phyloP scores from a whole-genome alignment of 2,113 vertebrate genomes.

The Turnix velox region DNA sequence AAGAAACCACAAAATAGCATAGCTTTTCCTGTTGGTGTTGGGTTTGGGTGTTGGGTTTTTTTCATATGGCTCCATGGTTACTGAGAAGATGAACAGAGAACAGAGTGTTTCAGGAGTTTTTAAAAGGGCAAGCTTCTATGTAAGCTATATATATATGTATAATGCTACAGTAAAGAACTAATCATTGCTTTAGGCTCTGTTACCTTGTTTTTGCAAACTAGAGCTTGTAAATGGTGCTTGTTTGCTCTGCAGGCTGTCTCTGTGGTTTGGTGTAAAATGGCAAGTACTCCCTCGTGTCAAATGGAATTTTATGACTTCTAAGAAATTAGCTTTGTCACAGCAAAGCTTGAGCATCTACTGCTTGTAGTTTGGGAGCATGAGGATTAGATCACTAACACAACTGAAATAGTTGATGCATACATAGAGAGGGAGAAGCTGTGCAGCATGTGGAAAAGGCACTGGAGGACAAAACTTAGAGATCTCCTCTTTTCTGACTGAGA shows the following conservation, averaged over 20 bases:
- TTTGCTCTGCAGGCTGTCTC: neutral
- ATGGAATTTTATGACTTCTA: neutral
- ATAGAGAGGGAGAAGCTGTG: neutral
- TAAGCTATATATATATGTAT: too few species aligned
- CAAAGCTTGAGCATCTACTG: neutral
- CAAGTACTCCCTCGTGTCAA: neutral
- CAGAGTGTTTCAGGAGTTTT: neutral
- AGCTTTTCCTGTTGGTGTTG: neutral
- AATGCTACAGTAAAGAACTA: neutral
- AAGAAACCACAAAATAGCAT: neutral
- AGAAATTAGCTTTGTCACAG: neutral
- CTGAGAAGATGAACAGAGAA: neutral
- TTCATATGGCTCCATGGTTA: neutral
- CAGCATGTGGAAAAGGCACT: neutral
- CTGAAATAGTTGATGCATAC: neutral
- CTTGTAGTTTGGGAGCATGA: neutral
- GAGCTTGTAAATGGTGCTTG: neutral
- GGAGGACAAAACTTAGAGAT: accelerated
- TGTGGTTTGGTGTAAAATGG: neutral
- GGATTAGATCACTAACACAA: neutral
- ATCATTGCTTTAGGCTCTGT: neutral
- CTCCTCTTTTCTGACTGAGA: neutral
- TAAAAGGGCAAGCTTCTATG: neutral
- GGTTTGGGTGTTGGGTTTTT: neutral
- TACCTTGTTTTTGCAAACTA: slow-evolving; percentile 34